Conservation (phyloP, 2,113 vertebrate genomes). For the Coregonus clupeaformis region DNA sequence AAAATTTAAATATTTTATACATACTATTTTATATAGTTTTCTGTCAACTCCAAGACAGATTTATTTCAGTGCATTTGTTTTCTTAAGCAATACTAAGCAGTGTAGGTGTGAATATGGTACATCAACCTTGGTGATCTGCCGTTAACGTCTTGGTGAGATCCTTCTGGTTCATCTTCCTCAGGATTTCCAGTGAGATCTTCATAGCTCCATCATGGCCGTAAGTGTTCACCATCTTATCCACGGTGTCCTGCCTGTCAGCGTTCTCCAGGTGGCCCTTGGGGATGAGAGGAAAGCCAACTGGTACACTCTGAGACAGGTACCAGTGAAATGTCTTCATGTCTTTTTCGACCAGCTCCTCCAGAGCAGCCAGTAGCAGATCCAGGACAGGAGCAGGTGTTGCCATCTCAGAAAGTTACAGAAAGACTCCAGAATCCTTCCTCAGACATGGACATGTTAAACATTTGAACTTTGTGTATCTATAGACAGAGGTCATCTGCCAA, state of each 20-base stretch:
- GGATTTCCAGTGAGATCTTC: not conserved
- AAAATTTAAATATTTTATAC: not conserved
- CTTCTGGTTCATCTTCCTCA: slow-evolving; percentile 12
- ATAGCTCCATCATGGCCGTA: not conserved
- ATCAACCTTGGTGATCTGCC: not conserved
- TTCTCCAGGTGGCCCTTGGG: not conserved
- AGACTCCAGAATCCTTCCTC: too few relatives aligned
- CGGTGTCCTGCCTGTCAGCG: not conserved
- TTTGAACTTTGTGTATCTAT: too few relatives aligned
- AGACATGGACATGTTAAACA: too few relatives aligned
- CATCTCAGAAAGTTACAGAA: too few relatives aligned
- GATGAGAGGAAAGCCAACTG: not conserved
- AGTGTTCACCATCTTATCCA: not conserved
- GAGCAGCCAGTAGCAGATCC: not conserved
- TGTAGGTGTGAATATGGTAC: not conserved
- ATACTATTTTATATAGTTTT: not conserved
- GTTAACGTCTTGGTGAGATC: not conserved
- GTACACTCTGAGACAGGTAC: not conserved
- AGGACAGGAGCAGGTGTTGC: too few relatives aligned
- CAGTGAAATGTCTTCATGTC: slow-evolving; percentile 6
- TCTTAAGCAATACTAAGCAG: too few relatives aligned
- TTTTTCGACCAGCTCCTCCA: not conserved
- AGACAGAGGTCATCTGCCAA: too few relatives aligned
- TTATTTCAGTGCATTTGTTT: not conserved
- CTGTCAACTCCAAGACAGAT: not conserved